Evolutionary conservation across 2,797 vertebrate species (phyloP).

Genomic region (Anisognathus igniventris): DNA sequence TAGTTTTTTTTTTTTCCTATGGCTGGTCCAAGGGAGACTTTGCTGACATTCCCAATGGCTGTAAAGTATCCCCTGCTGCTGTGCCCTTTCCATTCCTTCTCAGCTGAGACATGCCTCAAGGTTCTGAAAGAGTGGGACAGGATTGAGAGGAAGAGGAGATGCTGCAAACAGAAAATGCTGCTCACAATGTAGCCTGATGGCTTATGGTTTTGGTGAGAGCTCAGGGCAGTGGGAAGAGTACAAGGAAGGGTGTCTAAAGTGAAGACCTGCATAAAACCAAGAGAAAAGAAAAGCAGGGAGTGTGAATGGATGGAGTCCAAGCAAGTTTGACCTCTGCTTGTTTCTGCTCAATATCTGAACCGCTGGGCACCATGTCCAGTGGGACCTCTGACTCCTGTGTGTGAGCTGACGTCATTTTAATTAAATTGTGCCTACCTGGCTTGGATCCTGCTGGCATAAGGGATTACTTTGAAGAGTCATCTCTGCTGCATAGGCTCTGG

Average conservation of each 20-base stretch:
- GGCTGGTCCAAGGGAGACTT: not conserved
- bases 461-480: conserved; percentile 19
- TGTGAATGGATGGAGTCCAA: not conserved
- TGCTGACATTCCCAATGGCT: not conserved
- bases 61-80: not conserved
- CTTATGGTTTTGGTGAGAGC: not conserved
- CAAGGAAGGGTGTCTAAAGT: not conserved
- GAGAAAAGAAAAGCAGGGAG: not conserved
- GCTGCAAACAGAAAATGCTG: not conserved
- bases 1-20: not conserved
- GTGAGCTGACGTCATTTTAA: conserved; percentile 7
- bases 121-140: not conserved
- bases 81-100: not conserved
- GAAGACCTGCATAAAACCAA: not conserved
- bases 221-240: not conserved
- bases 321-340: not conserved
- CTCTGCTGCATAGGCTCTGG: not conserved
- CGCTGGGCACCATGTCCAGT: not conserved
- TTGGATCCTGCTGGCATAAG: not conserved
- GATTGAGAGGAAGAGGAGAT: not conserved
- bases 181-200: rapidly evolving
- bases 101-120: not conserved
- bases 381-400: not conserved
- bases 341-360: not conserved
- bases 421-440: conserved; percentile 49